A percentile compares a stretch with the other conserved stretches of the same genome.
Evolutionary conservation across 2,113 vertebrate genomes (phyloP).

Genomic region (Lagopus leucura): DNA sequence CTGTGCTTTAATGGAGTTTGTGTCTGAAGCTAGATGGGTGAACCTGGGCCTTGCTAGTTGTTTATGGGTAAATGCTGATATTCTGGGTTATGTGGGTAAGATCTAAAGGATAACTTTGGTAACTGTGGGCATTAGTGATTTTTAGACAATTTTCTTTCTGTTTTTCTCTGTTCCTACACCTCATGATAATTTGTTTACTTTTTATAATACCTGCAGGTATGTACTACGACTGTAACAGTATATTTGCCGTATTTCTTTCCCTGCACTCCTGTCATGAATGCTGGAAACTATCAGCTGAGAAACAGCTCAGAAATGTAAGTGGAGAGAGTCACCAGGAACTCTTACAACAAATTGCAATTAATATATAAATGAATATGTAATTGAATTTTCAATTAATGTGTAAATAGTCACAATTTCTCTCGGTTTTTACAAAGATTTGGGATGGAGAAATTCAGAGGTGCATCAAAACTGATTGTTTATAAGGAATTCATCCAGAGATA

Average conservation of each 20-base stretch:
- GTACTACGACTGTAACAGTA: background rate
- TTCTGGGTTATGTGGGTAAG: background rate
- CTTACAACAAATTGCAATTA: background rate
- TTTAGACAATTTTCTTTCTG: background rate
- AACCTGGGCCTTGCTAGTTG: background rate
- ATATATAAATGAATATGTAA: background rate
- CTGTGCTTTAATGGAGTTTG: background rate
- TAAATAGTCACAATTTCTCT: background rate
- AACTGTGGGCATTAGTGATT: background rate
- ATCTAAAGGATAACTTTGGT: background rate
- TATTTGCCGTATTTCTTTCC: slow-evolving; percentile 54
- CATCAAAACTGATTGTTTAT: background rate
- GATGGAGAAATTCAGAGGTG: background rate
- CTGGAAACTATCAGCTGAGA: background rate
- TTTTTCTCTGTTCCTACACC: background rate
- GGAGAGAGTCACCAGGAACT: background rate
- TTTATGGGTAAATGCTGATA: background rate
- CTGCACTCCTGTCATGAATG: background rate
- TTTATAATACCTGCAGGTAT: slow-evolving; percentile 14
- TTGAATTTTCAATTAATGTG: background rate
- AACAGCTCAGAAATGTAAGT: slow-evolving; percentile 44
- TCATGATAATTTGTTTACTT: background rate
- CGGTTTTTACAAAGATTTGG: background rate
- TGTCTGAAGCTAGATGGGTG: background rate
- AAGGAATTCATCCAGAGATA: background rate